Conservation (phyloP, 2,888 invertebrate genomes). For the Liopterus haemorrhoidalis region DNA sequence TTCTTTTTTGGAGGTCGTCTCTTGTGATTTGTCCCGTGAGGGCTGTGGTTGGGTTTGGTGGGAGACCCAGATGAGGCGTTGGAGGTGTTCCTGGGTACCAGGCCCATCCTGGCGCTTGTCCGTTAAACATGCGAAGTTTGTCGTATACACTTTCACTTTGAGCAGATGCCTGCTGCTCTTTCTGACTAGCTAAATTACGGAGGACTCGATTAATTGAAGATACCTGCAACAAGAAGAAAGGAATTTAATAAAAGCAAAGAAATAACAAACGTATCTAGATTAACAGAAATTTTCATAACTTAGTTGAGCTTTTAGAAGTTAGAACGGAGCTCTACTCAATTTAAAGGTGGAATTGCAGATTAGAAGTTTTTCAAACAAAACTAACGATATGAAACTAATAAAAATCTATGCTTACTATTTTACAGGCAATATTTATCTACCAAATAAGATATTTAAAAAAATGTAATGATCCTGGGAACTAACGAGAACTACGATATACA, state of each 20-base stretch:
- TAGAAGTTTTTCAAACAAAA: too few species aligned
- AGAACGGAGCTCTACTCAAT: too few species aligned
- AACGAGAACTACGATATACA: too few species aligned
- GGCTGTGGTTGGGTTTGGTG: conserved; percentile 47
- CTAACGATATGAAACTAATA: too few species aligned
- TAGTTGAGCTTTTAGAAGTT: too few species aligned
- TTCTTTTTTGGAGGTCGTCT: conserved; percentile 72
- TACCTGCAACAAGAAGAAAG: conserved; percentile 60
- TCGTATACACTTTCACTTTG: conserved; percentile 90
- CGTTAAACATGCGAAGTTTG: conserved; percentile 92
- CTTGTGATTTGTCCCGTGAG: conserved; percentile 53
- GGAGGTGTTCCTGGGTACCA: conserved; percentile 81
- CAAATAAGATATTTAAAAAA: too few species aligned
- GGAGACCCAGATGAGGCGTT: conserved; percentile 61
- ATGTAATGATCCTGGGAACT: too few species aligned
- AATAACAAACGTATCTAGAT: conserved; percentile 1
- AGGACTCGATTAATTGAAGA: conserved; percentile 97
- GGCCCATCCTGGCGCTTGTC: conserved; percentile 78
- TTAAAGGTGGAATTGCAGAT: too few species aligned
- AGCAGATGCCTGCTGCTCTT: conserved; percentile 81
- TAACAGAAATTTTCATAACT: too few species aligned
- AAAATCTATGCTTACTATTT: too few species aligned
- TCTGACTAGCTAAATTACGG: conserved; percentile 91
- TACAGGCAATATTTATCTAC: too few species aligned
- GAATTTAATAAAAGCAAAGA: not conserved